Conservation (phyloP, 1,140 invertebrate genomes). For the Platorchestia sp. region DNA sequence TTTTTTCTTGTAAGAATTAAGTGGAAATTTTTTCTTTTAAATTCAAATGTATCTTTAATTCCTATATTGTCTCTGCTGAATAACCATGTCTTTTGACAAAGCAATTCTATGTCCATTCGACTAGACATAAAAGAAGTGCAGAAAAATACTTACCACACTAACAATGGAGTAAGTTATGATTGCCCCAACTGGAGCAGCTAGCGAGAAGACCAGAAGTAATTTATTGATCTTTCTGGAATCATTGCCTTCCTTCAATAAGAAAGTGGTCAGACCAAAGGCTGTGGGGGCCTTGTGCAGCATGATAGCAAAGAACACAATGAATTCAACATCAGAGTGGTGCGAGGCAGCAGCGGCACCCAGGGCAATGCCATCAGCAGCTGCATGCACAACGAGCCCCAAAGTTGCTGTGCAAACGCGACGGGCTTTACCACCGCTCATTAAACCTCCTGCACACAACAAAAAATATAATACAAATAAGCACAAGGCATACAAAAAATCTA, state of each 20-base stretch:
- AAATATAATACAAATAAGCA: background rate
- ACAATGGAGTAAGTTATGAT: conserved; percentile 81
- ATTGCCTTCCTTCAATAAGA: conserved; percentile 94
- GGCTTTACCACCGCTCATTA: conserved; percentile 72
- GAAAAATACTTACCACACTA: conserved; percentile 59
- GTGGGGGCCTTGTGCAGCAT: conserved; percentile 99
- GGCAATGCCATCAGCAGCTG: conserved; percentile 97
- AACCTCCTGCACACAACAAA: conserved; percentile 68
- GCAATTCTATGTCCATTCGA: too few relatives aligned
- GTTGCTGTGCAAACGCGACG: conserved; percentile 87
- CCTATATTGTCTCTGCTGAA: too few relatives aligned
- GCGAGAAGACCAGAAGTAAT: conserved; percentile 94
- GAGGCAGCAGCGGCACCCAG: conserved; percentile 96
- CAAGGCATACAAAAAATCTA: background rate
- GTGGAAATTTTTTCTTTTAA: too few relatives aligned
- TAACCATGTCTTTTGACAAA: too few relatives aligned
- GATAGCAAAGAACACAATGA: conserved; percentile 98
- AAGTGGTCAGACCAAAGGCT: conserved; percentile 97
- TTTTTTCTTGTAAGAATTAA: too few relatives aligned
- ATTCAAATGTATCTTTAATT: too few relatives aligned
- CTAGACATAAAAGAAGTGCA: too few relatives aligned
- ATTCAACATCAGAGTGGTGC: conserved; percentile 94
- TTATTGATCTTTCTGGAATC: conserved; percentile 88
- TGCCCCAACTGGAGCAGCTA: conserved; percentile 91
- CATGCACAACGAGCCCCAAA: conserved; percentile 96